Conservation (phyloP, 2,113 vertebrate genomes). For the Etheostoma cragini region DNA sequence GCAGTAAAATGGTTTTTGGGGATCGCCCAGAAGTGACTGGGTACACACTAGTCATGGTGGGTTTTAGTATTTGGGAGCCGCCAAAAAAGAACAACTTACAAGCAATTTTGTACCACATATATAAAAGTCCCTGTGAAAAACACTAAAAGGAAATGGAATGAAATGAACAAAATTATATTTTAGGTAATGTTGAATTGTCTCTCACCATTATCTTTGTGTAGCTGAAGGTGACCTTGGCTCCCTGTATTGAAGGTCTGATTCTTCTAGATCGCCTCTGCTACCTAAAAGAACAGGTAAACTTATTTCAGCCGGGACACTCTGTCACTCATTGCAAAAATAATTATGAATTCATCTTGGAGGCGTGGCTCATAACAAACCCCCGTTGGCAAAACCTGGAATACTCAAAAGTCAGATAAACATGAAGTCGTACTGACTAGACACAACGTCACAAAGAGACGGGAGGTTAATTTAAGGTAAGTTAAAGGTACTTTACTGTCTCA, state of each 20-base stretch:
- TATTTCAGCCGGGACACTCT: background rate
- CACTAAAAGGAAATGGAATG: background rate
- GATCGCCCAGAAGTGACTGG: conserved; percentile 9
- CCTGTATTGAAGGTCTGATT: conserved; percentile 94
- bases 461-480: background rate
- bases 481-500: too few relatives aligned
- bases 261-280: conserved; percentile 97
- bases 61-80: background rate
- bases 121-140: background rate
- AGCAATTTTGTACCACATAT: background rate
- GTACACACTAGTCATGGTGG: conserved; percentile 19
- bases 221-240: conserved; percentile 95
- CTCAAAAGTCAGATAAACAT: background rate
- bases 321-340: background rate
- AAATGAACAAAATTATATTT: background rate
- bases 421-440: background rate
- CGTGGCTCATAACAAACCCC: background rate
- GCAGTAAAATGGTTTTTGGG: conserved; percentile 45
- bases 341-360: background rate
- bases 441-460: background rate
- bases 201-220: conserved; percentile 66
- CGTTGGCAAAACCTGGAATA: background rate
- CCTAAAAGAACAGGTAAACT: conserved; percentile 95
- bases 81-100: background rate
- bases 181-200: too few relatives aligned